These are phyloP conservation scores for Acinonyx jubatus DNA, from an alignment of 2,113 vertebrate species.

Conservation along the genomic window DNA sequence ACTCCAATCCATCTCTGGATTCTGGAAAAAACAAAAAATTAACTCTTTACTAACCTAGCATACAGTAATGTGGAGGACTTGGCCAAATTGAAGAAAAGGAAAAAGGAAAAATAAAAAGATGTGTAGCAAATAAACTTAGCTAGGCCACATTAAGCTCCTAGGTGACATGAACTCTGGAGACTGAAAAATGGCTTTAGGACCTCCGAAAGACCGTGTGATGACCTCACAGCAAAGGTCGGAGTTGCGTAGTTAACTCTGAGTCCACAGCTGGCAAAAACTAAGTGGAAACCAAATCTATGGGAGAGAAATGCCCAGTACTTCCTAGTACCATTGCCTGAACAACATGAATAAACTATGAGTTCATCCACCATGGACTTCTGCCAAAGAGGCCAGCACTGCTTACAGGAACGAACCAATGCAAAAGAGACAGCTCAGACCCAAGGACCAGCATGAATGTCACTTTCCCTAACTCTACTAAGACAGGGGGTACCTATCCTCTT, in stretches of 20 bases:
- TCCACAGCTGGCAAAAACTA: not conserved
- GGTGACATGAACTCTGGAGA: not conserved
- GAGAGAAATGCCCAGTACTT: not conserved
- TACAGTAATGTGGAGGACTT: not conserved
- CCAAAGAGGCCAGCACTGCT: not conserved
- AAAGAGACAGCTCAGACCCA: not conserved
- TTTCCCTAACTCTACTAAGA: not conserved
- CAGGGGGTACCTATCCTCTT: accelerated
- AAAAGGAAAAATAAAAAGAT: not conserved
- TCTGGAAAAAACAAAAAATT: not conserved
- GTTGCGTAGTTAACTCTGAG: not conserved
- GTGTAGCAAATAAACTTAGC: not conserved
- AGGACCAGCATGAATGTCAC: not conserved
- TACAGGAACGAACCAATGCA: not conserved
- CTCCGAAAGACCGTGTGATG: not conserved
- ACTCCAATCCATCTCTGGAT: not conserved
- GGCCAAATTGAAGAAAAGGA: not conserved
- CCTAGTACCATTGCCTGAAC: not conserved
- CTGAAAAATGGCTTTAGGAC: not conserved
- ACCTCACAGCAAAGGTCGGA: not conserved
- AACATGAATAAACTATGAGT: not conserved
- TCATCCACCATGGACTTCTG: not conserved
- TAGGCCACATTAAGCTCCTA: not conserved
- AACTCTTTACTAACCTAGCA: not conserved
- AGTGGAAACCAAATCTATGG: not conserved